Evolutionary conservation across 2,797 vertebrate genomes (phyloP).

Genomic region (Lithobates sylvaticus): DNA sequence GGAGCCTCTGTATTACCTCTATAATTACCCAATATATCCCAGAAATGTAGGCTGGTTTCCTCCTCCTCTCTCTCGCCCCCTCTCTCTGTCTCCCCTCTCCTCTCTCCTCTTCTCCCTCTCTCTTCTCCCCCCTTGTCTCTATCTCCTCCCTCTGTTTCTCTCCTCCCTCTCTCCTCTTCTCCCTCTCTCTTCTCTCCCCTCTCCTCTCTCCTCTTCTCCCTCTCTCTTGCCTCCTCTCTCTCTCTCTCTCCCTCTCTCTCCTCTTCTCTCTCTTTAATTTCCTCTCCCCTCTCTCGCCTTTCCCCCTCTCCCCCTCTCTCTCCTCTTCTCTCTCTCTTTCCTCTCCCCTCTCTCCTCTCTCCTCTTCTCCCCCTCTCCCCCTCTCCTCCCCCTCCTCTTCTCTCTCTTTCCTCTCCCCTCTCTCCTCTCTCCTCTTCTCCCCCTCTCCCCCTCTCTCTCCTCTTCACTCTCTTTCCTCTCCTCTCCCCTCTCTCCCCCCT

Average conservation of each 20-base stretch:
- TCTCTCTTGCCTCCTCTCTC: background rate
- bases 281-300: background rate
- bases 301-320: background rate
- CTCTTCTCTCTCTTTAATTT: background rate
- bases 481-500: background rate
- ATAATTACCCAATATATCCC: too few species aligned
- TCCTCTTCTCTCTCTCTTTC: background rate
- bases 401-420: too few species aligned
- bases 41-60: too few species aligned
- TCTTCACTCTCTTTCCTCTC: background rate
- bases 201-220: background rate
- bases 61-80: too few species aligned
- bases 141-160: too few species aligned
- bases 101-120: background rate
- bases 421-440: background rate
- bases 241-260: too few species aligned
- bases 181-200: background rate
- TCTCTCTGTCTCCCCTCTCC: too few species aligned
- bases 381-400: too few species aligned
- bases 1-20: too few species aligned
- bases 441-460: background rate
- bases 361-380: background rate
- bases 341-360: background rate
- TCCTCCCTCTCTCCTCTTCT: background rate
- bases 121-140: too few species aligned